Conservation (phyloP, 35 echinoderm and acorn worm genomes). For the Diadema setosum region DNA sequence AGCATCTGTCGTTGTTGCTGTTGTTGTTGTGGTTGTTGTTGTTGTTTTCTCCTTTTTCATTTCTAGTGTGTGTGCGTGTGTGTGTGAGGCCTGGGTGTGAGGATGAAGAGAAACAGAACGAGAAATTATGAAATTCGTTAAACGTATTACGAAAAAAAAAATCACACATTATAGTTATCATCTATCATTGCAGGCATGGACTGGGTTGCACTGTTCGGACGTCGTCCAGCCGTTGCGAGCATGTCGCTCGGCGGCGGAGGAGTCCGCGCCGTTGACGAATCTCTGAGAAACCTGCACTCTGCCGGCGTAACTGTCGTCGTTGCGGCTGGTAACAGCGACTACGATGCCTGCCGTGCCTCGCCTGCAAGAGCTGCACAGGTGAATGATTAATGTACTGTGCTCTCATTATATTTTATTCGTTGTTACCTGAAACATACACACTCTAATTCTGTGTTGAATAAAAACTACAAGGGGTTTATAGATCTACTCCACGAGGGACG, state of each 20-base stretch:
- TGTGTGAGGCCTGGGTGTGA: no score
- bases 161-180: no score
- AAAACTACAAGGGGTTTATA: not conserved
- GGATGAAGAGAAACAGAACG: no score
- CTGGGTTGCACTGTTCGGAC: conserved; percentile 47
- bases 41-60: no score
- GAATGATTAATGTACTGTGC: no score
- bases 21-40: no score
- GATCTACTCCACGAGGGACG: not conserved
- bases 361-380: conserved; percentile 72
- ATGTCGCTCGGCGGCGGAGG: conserved; percentile 75
- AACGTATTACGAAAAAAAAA: no score
- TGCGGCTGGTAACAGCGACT: conserved; percentile 62
- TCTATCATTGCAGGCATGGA: no score
- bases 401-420: not conserved
- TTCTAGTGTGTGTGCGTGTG: no score
- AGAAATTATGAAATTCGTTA: no score
- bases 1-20: no score
- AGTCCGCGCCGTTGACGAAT: conserved; percentile 46
- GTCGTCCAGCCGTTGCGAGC: conserved; percentile 61
- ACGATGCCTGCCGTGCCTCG: conserved; percentile 48
- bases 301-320: conserved; percentile 50
- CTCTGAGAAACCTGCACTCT: conserved; percentile 5
- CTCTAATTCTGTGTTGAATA: not conserved
- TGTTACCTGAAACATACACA: not conserved